These are phyloP conservation scores for Antheraea pernyi DNA, from an alignment of 1,140 invertebrate genomes.

Conservation along the genomic window DNA sequence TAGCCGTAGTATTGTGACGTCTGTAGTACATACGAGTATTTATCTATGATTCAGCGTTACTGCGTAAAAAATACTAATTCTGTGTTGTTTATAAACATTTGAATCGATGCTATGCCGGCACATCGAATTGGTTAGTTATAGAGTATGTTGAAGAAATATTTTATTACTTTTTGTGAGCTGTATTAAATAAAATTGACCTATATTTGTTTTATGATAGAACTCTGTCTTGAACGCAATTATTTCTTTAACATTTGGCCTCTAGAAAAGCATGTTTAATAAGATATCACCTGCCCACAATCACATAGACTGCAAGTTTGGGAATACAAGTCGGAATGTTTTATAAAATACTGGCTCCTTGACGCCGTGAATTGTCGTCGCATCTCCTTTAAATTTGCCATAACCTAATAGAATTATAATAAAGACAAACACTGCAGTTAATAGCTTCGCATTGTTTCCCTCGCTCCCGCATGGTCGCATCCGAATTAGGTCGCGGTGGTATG, in stretches of 20 bases:
- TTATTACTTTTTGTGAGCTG: background rate
- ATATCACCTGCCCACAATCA: too few species aligned
- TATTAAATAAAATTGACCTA: background rate
- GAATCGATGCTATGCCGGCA: background rate
- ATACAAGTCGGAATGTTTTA: background rate
- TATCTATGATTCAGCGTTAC: background rate
- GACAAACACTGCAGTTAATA: conserved; percentile 32
- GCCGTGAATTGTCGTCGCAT: background rate
- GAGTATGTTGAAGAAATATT: background rate
- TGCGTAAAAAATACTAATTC: background rate
- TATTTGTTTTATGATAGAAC: too few species aligned
- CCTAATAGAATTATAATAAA: conserved; percentile 31
- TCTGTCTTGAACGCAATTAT: too few species aligned
- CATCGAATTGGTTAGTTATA: background rate
- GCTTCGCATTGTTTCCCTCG: conserved; percentile 37
- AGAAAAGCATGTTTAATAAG: too few species aligned
- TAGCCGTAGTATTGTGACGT: too few species aligned
- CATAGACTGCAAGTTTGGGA: too few species aligned
- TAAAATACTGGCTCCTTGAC: background rate
- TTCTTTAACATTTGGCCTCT: too few species aligned
- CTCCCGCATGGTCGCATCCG: conserved; percentile 27
- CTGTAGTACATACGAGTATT: background rate
- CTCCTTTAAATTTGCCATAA: conserved; percentile 18
- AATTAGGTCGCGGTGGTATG: conserved; percentile 44
- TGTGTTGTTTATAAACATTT: background rate